Evolutionary conservation across 2,797 vertebrate species (phyloP).

Genomic region (Xyrichtys novacula): DNA sequence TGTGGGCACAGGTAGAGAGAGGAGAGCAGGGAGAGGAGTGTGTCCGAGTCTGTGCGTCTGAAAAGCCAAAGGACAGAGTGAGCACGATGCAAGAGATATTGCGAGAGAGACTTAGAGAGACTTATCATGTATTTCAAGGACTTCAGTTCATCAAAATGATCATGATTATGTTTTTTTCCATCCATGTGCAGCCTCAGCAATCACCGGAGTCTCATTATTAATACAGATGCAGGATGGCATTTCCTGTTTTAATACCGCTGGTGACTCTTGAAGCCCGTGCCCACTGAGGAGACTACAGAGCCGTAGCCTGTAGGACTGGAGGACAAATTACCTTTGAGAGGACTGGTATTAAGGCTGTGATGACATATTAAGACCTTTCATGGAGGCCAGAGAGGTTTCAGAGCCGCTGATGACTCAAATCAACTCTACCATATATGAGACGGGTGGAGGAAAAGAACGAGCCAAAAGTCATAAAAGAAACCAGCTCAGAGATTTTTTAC

Average conservation of each 20-base stretch:
- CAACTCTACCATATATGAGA: background rate
- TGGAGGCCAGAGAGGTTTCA: slow-evolving; percentile 43
- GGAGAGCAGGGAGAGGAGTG: no score
- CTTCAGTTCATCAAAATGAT: no score
- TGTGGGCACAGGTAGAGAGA: no score
- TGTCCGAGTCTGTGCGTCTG: no score
- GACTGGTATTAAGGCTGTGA: slow-evolving; percentile 35
- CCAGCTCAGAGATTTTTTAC: background rate
- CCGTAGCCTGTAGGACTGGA: slow-evolving; percentile 24
- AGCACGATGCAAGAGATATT: no score
- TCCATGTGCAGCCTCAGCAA: no score
- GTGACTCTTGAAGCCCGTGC: slow-evolving; percentile 5
- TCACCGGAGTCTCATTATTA: no score
- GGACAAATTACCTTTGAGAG: slow-evolving; percentile 27
- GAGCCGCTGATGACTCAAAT: slow-evolving; percentile 33
- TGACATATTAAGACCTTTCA: slow-evolving; percentile 63
- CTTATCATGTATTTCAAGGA: no score
- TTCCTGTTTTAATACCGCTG: background rate
- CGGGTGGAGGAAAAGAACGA: slow-evolving; percentile 6
- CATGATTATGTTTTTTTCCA: no score
- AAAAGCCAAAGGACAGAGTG: no score
- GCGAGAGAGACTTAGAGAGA: no score
- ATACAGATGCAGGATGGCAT: no score
- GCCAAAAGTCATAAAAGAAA: background rate
- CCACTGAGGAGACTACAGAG: slow-evolving; percentile 22